Evolutionary conservation across 2,888 invertebrate species (phyloP).

Genomic region (Lypha dubia): DNA sequence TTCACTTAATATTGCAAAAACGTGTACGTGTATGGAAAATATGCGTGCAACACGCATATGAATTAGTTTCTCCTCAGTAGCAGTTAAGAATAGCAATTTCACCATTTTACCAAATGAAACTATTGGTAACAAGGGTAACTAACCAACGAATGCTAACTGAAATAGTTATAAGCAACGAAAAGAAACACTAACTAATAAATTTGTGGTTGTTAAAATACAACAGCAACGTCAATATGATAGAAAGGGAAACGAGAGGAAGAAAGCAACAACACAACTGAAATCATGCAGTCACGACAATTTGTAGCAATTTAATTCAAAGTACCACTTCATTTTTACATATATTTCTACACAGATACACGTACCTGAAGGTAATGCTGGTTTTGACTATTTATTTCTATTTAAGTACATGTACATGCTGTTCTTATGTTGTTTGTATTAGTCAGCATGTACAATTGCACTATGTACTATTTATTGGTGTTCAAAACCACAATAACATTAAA

Average conservation of each 20-base stretch:
- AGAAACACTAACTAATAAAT: conserved; percentile 34
- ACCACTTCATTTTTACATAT: neutral
- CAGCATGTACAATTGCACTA: neutral
- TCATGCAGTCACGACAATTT: conserved; percentile 71
- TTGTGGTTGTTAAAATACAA: conserved; percentile 11
- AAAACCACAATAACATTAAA: conserved; percentile 64
- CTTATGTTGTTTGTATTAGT: neutral
- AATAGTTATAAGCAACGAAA: neutral
- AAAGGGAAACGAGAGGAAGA: conserved; percentile 33
- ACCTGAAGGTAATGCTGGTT: conserved; percentile 9
- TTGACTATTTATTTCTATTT: conserved; percentile 31
- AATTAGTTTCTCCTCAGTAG: conserved; percentile 47
- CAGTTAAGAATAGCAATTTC: neutral
- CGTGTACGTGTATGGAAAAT: conserved; percentile 10
- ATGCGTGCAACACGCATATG: conserved; percentile 69
- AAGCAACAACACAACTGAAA: conserved; percentile 45
- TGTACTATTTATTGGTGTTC: conserved; percentile 2
- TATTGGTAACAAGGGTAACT: conserved; percentile 52
- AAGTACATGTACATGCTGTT: neutral
- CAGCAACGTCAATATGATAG: conserved; percentile 28
- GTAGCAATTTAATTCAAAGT: conserved; percentile 54
- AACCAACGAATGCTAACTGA: neutral
- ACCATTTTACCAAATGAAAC: conserved; percentile 20
- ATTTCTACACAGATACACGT: neutral
- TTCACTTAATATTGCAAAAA: conserved; percentile 38